Evolutionary conservation across 92 coral and sea anemone genomes (phyloP).

Genomic region (Nematostella vectensis): DNA sequence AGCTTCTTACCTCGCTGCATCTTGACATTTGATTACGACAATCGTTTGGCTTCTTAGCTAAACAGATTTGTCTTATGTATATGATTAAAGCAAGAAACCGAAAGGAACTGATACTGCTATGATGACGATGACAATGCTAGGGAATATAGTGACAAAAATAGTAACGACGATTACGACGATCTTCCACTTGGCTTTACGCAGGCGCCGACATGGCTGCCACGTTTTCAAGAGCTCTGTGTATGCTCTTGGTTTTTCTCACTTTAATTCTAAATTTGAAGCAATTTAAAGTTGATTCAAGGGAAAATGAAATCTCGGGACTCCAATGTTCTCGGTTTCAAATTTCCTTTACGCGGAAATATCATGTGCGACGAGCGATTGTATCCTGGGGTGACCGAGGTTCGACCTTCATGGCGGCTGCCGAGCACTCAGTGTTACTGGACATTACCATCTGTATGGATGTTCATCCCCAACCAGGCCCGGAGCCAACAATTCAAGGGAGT

Average conservation of each 20-base stretch:
- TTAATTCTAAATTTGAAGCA: neutral
- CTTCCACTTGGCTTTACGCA: no score
- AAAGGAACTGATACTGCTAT: no score
- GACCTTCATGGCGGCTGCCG: constrained; percentile 28
- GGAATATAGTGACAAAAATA: no score
- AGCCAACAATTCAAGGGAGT: neutral
- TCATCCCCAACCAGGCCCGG: constrained; percentile 29
- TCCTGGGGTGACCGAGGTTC: constrained; percentile 29
- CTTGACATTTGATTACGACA: no score
- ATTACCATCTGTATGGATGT: constrained; percentile 19
- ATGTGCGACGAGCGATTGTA: constrained; percentile 28
- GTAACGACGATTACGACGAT: no score
- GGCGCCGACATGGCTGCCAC: constrained; percentile 32
- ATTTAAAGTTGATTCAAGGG: neutral
- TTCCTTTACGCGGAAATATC: constrained; percentile 8
- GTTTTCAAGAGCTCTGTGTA: neutral
- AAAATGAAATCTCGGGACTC: neutral
- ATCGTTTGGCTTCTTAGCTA: no score
- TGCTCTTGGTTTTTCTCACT: neutral
- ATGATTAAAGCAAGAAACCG: no score
- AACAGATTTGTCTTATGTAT: no score
- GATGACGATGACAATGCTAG: no score
- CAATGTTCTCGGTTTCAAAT: neutral
- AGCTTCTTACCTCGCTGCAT: no score
- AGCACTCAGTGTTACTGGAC: constrained; percentile 22